Evolutionary conservation across 2,888 invertebrate species (phyloP).

Genomic region (Copidosoma aretas): DNA sequence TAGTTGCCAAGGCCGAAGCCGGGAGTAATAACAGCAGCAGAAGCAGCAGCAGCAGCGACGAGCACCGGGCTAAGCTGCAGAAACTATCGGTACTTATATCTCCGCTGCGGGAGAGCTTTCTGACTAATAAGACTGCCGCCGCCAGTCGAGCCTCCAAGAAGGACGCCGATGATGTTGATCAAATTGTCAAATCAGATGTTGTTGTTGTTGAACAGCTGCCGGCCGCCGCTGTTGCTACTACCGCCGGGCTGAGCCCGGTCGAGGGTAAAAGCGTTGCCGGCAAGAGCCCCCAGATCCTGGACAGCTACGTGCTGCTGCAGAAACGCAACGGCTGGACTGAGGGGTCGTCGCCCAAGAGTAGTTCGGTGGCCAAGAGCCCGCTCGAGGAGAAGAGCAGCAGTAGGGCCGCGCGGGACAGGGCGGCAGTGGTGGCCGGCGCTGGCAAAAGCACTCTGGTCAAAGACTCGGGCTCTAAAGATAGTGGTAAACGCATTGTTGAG

Average conservation of each 20-base stretch:
- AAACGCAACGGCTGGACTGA: background rate
- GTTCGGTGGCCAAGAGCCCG: too few relatives aligned
- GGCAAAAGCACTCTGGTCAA: too few relatives aligned
- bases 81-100: slow-evolving; percentile 38
- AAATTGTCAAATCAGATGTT: background rate
- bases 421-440: too few relatives aligned
- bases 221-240: background rate
- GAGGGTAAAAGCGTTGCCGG: background rate
- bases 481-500: too few relatives aligned
- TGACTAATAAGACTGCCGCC: background rate
- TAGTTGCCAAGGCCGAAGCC: background rate
- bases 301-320: background rate
- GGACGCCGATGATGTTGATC: slow-evolving; percentile 8
- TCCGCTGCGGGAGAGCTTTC: slow-evolving; percentile 21
- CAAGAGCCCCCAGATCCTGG: background rate
- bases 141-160: background rate
- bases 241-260: background rate
- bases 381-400: too few relatives aligned
- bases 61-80: slow-evolving; percentile 3
- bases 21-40: too few relatives aligned
- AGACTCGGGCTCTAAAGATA: too few relatives aligned
- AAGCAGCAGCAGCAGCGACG: background rate
- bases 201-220: background rate
- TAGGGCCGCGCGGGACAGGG: too few relatives aligned
- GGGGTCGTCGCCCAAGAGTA: too few relatives aligned